Evolutionary conservation across 2,797 vertebrate species (phyloP), one percentile per base, ranked within the genome.

Genomic region (Alauda arvensis): DNA sequence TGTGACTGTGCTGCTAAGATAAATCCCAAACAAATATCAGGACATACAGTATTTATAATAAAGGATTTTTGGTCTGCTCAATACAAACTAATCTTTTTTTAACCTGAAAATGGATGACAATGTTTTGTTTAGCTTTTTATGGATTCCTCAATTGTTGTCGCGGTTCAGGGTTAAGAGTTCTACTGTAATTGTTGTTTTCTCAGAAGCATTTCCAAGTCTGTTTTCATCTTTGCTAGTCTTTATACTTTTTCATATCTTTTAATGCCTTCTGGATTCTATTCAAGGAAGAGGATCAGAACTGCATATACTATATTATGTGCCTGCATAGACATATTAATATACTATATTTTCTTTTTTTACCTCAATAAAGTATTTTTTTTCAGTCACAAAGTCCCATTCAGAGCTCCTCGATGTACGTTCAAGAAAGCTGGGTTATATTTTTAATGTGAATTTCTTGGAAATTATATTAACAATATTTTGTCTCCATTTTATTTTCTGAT

Each of bases 361-460:
- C 14, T 72, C 46, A 31, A 46, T 51, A 72, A 72, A 29, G 8
- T 40, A 4, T 24, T 63, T 42, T 21, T 21, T 62, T 70, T 82
- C 43, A 33, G 13, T 51, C 0, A 0, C 15, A 75, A 75, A 75
- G 4, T 1, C 14, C 10, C 33, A 18, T 60, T 68, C 31, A 77
- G 33, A 33, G 31, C 6, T 55, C 4, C 8, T 65, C 2, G 11
- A 8, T 61, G 4, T 8, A 5, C 48, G 1, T 31, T 69, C 25
- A n/a, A 16, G 48, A 34, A 74, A 81, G 13, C 0, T 43, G 2
- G 29, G 29, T 34, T 53, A 4, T 20, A 48, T 82, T 72, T 81
- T 57, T 39, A 40, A 18, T 37, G 3, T 45, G 6, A 66, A 66
- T 34, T 56, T 6, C 18, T 75, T 75, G 15, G 13, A 17, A 77